Evolutionary conservation across 92 coral and sea anemone genomes (phyloP).

Genomic region (Parazoanthus atlanticus): DNA sequence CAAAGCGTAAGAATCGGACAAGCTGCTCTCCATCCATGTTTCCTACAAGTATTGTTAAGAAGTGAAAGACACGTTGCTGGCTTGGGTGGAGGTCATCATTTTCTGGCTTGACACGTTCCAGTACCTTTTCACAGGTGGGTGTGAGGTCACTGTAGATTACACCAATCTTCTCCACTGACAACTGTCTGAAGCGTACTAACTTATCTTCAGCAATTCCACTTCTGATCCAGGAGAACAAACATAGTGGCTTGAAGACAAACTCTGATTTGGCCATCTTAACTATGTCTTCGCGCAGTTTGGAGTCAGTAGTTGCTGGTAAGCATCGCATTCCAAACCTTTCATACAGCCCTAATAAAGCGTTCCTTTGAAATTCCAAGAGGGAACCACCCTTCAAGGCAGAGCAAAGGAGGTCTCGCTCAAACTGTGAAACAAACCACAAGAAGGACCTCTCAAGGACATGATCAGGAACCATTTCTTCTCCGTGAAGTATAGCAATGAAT

Average conservation of each 20-base stretch:
- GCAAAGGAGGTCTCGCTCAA: constrained; percentile 54
- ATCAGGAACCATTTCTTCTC: constrained; percentile 50
- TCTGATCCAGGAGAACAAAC: constrained; percentile 45
- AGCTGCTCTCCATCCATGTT: constrained; percentile 44
- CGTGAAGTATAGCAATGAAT: constrained; percentile 52
- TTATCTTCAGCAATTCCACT: constrained; percentile 40
- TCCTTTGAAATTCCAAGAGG: constrained; percentile 17
- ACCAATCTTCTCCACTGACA: constrained; percentile 25
- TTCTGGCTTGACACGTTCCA: constrained; percentile 31
- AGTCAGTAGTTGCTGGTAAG: constrained; percentile 24
- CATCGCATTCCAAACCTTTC: constrained; percentile 51
- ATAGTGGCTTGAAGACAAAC: constrained; percentile 46
- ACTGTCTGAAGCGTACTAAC: constrained; percentile 14
- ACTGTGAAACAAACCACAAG: constrained; percentile 56
- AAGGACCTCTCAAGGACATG: constrained; percentile 50
- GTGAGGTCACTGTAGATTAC: constrained; percentile 46
- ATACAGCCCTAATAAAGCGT: constrained; percentile 28
- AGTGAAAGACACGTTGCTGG: constrained; percentile 46
- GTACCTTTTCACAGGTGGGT: constrained; percentile 51
- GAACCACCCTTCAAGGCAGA: constrained; percentile 40
- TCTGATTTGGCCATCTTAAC: constrained; percentile 51
- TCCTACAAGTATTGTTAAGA: constrained; percentile 38
- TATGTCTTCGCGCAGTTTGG: constrained; percentile 42
- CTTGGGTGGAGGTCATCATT: constrained; percentile 43
- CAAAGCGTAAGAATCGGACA: constrained; percentile 46